These are phyloP conservation scores for Heterotis niloticus DNA, from an alignment of 2,113 vertebrate species.

Conservation along the genomic window DNA sequence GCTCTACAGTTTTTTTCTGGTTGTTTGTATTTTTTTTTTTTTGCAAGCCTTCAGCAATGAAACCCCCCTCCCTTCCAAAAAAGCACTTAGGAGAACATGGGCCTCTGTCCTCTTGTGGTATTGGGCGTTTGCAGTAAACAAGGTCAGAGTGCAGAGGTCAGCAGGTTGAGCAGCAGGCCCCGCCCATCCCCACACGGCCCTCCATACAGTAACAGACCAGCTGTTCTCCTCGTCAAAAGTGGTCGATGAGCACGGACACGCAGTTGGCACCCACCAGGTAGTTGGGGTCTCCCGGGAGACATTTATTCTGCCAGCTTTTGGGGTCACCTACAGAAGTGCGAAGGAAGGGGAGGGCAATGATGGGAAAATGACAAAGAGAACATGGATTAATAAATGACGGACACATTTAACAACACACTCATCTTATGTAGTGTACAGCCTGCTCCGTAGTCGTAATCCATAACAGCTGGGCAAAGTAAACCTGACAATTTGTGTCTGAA, in stretches of 20 bases:
- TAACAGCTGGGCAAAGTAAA: too few species aligned
- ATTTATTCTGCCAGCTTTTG: constrained; percentile 99
- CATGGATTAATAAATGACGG: background rate
- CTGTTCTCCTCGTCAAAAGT: constrained; percentile 79
- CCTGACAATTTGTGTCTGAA: background rate
- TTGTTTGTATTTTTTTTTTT: constrained; percentile 45
- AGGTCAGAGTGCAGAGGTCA: constrained; percentile 17
- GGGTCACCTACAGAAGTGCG: constrained; percentile 80
- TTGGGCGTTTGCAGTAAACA: constrained; percentile 18
- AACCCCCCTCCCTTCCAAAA: constrained; percentile 20
- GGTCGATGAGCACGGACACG: constrained; percentile 97
- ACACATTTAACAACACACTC: background rate
- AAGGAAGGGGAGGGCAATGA: background rate
- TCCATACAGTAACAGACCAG: constrained; percentile 67
- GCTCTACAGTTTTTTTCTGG: constrained; percentile 50
- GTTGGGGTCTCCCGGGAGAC: constrained; percentile 95
- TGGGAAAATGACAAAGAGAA: background rate
- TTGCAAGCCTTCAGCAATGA: constrained; percentile 58
- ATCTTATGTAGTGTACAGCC: too few species aligned
- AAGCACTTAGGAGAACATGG: constrained; percentile 46
- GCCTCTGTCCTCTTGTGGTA: constrained; percentile 13
- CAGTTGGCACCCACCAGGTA: constrained; percentile 98
- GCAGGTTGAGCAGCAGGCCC: background rate
- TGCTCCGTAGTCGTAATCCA: too few species aligned
- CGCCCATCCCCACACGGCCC: constrained; percentile 47